phyloP scores from a whole-genome alignment of 2,797 vertebrate genomes.

The Arrhamphus sclerolepis region DNA sequence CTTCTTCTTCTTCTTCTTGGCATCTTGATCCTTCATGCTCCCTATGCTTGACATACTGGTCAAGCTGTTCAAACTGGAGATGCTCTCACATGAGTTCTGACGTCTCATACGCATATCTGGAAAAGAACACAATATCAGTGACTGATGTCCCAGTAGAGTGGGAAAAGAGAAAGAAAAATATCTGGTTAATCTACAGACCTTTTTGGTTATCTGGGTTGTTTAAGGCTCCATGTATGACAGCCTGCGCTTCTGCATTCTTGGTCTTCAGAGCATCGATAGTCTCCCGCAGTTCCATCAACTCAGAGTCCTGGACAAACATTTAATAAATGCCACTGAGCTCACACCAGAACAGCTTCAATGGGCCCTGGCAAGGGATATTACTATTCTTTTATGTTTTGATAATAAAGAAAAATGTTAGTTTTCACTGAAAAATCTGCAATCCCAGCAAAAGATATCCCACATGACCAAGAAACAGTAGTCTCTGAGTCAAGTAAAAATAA shows the following conservation, averaged over 20 bases:
- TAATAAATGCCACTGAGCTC: not conserved
- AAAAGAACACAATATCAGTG: constrained; percentile 3
- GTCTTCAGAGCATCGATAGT: constrained; percentile 90
- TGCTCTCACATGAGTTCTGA: constrained; percentile 97
- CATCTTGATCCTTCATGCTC: constrained; percentile 91
- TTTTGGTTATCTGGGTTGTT: constrained; percentile 86
- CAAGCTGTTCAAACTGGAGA: constrained; percentile 96
- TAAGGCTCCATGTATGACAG: constrained; percentile 91
- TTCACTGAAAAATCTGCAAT: no score
- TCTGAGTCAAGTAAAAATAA: no score
- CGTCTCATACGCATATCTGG: constrained; percentile 90
- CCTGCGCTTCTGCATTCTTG: constrained; percentile 94
- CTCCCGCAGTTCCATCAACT: constrained; percentile 89
- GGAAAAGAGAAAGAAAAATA: not conserved
- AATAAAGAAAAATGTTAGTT: no score
- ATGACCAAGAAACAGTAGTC: no score
- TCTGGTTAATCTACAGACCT: constrained; percentile 75
- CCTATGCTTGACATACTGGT: constrained; percentile 94
- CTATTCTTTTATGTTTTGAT: no score
- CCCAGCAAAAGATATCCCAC: no score
- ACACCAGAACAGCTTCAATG: not conserved
- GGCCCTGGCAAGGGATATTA: no score
- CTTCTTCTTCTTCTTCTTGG: constrained; percentile 98
- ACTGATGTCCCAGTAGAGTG: not conserved
- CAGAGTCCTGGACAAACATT: constrained; percentile 82